Evolutionary conservation across 2,888 invertebrate genomes (phyloP).

Genomic region (Eupithecia tripunctaria): DNA sequence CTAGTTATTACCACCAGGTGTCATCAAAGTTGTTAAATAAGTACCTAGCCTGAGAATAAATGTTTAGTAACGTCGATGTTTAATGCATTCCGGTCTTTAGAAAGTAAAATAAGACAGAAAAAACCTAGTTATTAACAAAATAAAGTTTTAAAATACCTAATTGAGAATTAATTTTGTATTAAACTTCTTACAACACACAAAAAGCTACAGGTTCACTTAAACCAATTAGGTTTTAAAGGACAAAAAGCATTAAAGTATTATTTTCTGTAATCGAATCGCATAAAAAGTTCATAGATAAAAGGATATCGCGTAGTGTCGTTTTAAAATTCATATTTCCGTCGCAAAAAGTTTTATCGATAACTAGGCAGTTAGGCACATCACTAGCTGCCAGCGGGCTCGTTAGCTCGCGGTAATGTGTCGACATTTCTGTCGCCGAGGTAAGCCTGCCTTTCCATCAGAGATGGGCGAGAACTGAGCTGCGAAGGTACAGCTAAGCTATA

Average conservation of each 20-base stretch:
- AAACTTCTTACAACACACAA: conserved; percentile 22
- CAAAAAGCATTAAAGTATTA: conserved; percentile 29
- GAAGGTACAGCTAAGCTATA: background rate
- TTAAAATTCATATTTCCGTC: conserved; percentile 50
- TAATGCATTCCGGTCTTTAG: conserved; percentile 13
- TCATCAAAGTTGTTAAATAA: conserved; percentile 10
- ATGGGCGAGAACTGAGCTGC: conserved; percentile 12
- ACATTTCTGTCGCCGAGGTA: conserved; percentile 62
- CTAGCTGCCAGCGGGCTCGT: conserved; percentile 59
- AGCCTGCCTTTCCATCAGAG: conserved; percentile 21
- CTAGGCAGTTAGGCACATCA: conserved; percentile 45
- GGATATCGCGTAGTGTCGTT: conserved; percentile 50
- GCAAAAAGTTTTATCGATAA: conserved; percentile 45
- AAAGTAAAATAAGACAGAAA: background rate
- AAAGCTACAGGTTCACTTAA: conserved; percentile 23
- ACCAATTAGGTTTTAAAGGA: conserved; percentile 32
- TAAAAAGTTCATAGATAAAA: conserved; percentile 32
- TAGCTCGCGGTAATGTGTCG: conserved; percentile 65
- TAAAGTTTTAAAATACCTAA: background rate
- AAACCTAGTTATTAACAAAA: background rate
- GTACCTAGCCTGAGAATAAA: background rate
- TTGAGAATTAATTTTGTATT: conserved; percentile 18
- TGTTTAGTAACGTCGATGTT: conserved; percentile 1
- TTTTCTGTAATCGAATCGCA: conserved; percentile 27
- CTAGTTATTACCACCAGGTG: conserved; percentile 1